Evolutionary conservation across 2,888 invertebrate genomes (phyloP).

Genomic region (Mesorhabditis belari): DNA sequence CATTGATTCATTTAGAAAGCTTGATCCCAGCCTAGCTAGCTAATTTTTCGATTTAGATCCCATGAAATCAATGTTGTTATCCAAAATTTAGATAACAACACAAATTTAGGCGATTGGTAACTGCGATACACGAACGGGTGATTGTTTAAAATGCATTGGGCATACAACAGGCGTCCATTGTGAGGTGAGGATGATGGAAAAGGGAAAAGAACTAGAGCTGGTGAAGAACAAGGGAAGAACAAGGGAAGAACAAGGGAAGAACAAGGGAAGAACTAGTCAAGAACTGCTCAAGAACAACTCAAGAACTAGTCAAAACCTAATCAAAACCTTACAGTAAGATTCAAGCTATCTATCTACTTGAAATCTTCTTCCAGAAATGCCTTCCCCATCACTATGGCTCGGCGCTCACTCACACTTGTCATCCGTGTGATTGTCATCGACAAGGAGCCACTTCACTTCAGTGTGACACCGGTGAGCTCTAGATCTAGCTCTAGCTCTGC

Average conservation of each 20-base stretch:
- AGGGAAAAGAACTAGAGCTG: not conserved
- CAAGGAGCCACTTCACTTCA: constrained; percentile 64
- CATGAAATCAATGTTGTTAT: no score
- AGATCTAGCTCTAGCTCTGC: no score
- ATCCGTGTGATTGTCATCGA: constrained; percentile 69
- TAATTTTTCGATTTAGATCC: no score
- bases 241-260: constrained; percentile 20
- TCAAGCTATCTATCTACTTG: no score
- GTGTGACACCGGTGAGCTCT: not conserved
- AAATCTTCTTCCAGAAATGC: constrained; percentile 26
- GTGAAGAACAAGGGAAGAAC: no score
- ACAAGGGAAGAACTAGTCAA: not conserved
- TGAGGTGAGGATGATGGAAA: constrained; percentile 56
- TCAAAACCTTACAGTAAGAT: no score
- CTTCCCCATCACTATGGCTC: constrained; percentile 49
- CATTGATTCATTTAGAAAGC: no score
- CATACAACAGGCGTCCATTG: constrained; percentile 69
- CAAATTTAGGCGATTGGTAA: constrained; percentile 60
- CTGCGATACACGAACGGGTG: constrained; percentile 74
- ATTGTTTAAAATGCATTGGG: constrained; percentile 77
- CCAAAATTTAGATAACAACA: no score
- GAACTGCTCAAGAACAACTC: no score
- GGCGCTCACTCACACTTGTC: constrained; percentile 44
- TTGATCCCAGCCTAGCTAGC: no score
- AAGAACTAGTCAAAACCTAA: no score